phyloP scores from a whole-genome alignment of 2,888 invertebrate genomes.

The Leptinotarsa tumamoca region DNA sequence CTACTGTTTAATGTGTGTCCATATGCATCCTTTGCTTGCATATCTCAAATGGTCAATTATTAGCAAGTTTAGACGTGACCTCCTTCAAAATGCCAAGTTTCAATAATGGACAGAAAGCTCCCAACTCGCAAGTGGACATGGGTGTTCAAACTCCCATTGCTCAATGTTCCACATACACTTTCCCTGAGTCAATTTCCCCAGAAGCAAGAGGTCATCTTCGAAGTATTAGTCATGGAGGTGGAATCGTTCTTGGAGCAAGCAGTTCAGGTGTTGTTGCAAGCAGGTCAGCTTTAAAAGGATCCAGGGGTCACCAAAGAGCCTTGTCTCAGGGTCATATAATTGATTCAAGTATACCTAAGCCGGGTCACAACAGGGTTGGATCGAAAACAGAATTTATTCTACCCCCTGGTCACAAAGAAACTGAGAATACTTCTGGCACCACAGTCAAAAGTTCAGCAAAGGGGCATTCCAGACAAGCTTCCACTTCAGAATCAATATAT shows the following conservation, averaged over 20 bases:
- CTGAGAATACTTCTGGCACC: slow-evolving; percentile 57
- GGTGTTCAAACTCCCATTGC: slow-evolving; percentile 11
- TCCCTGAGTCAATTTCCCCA: slow-evolving; percentile 61
- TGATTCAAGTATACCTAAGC: slow-evolving; percentile 65
- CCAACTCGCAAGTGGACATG: slow-evolving; percentile 8
- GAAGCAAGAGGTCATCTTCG: slow-evolving; percentile 75
- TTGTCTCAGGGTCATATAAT: slow-evolving; percentile 89
- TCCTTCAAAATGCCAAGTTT: slow-evolving; percentile 14
- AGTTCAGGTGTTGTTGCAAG: slow-evolving; percentile 64
- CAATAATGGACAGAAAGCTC: slow-evolving; percentile 1
- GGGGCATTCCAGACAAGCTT: slow-evolving; percentile 74
- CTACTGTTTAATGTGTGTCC: slow-evolving; percentile 10
- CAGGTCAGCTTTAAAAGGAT: slow-evolving; percentile 79
- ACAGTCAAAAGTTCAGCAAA: slow-evolving; percentile 68
- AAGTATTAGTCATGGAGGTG: slow-evolving; percentile 88
- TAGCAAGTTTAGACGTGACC: slow-evolving; percentile 1
- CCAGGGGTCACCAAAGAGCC: slow-evolving; percentile 72
- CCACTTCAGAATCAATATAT: slow-evolving; percentile 88
- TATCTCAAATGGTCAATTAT: slow-evolving; percentile 4
- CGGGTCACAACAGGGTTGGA: slow-evolving; percentile 84
- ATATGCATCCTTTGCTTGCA: slow-evolving; percentile 9
- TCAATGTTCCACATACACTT: slow-evolving; percentile 63
- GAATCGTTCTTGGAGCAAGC: slow-evolving; percentile 67
- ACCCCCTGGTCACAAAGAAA: slow-evolving; percentile 86
- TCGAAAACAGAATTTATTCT: slow-evolving; percentile 91